phyloP scores from a whole-genome alignment of 2,888 invertebrate species.

The Melanophora roralis region DNA sequence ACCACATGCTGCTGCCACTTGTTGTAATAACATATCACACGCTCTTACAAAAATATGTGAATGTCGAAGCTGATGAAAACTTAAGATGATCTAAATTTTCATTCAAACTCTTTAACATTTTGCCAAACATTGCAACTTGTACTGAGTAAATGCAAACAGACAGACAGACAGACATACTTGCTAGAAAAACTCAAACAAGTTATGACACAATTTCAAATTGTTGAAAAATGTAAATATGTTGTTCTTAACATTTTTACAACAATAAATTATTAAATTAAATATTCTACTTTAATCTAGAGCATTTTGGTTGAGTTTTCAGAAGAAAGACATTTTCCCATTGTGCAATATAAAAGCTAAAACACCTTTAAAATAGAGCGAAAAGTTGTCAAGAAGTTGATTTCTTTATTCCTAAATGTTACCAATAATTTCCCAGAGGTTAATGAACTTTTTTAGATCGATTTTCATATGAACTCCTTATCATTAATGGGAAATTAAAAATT shows the following conservation, averaged over 20 bases:
- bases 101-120: not conserved
- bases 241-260: constrained; percentile 7
- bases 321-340: constrained; percentile 36
- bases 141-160: not conserved
- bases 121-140: not conserved
- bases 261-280: constrained; percentile 35
- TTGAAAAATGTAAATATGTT: not conserved
- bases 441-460: not conserved
- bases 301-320: constrained; percentile 5
- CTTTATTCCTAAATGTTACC: too few relatives aligned
- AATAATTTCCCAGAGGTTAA: not conserved
- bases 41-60: not conserved
- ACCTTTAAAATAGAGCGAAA: too few relatives aligned
- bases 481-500: not conserved
- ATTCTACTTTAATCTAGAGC: constrained; percentile 33
- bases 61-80: not conserved
- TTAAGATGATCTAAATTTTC: constrained; percentile 12
- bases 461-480: not conserved
- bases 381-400: too few relatives aligned
- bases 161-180: not conserved
- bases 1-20: not conserved
- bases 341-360: not conserved
- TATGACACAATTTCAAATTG: constrained; percentile 45
- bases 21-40: not conserved
- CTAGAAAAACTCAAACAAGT: constrained; percentile 13